These are phyloP conservation scores for Grus americana DNA, from an alignment of 2,113 vertebrate genomes.

Conservation along the genomic window DNA sequence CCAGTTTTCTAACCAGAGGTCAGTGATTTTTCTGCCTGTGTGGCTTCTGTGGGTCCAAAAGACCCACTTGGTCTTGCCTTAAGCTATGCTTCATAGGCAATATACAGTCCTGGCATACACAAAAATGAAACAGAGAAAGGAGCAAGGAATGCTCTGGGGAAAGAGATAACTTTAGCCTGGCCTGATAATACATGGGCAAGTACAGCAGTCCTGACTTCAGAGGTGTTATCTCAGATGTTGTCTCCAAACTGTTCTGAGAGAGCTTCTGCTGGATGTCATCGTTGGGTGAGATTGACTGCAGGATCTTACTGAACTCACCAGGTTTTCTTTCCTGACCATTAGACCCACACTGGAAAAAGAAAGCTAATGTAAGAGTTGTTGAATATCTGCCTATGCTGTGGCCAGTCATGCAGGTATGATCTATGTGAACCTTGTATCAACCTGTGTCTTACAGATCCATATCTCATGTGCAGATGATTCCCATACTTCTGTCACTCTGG, in stretches of 20 bases:
- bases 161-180: not conserved
- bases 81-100: not conserved
- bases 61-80: not conserved
- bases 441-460: not conserved
- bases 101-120: not conserved
- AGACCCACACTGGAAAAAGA: not conserved
- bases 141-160: not conserved
- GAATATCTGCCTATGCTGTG: not conserved
- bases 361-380: not conserved
- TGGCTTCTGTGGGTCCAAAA: not conserved
- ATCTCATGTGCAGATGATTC: conserved; percentile 6
- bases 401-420: not conserved
- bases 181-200: not conserved
- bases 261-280: not conserved
- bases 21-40: not conserved
- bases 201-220: not conserved
- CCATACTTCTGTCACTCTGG: not conserved
- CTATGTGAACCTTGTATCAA: not conserved
- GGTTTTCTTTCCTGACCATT: not conserved
- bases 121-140: not conserved
- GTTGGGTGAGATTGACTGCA: not conserved
- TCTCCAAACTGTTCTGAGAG: not conserved
- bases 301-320: not conserved
- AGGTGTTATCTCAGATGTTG: not conserved
- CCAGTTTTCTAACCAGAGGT: not conserved